A percentile compares a stretch with the other conserved stretches of the same genome.
Evolutionary conservation across 2,888 invertebrate species (phyloP).

Genomic region (Drosophila quinaria): DNA sequence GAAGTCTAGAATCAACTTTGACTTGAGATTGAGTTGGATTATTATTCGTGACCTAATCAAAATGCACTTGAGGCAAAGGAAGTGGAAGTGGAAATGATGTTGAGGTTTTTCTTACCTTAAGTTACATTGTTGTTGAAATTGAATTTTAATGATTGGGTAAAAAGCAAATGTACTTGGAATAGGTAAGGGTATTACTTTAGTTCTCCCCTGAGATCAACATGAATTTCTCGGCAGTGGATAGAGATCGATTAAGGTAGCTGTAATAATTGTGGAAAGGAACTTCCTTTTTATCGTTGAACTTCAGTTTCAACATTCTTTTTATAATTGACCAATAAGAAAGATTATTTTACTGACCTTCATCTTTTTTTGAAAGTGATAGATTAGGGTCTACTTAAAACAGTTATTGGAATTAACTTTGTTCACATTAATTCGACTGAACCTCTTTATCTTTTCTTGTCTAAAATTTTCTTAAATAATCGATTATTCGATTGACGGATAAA

Average conservation of each 20-base stretch:
- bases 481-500: no score
- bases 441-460: no score
- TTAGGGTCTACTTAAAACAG: background rate
- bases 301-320: no score
- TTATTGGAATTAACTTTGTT: background rate
- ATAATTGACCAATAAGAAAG: background rate
- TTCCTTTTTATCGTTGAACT: background rate
- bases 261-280: background rate
- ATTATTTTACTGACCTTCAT: background rate
- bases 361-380: background rate
- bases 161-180: slow-evolving; percentile 17
- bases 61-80: slow-evolving; percentile 2
- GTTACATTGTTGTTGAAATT: slow-evolving; percentile 43
- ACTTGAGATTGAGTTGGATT: slow-evolving; percentile 20
- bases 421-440: background rate
- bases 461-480: no score
- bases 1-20: slow-evolving; percentile 26
- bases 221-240: background rate
- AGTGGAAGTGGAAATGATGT: slow-evolving; percentile 55
- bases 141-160: slow-evolving; percentile 61
- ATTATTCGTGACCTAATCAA: slow-evolving; percentile 33
- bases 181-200: slow-evolving; percentile 20
- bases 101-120: slow-evolving; percentile 39
- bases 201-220: background rate
- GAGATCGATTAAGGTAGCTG: slow-evolving; percentile 1